Evolutionary conservation across 2,888 invertebrate genomes (phyloP), one percentile per base, ranked within the genome.

Genomic region (Invenusta paracnida): DNA sequence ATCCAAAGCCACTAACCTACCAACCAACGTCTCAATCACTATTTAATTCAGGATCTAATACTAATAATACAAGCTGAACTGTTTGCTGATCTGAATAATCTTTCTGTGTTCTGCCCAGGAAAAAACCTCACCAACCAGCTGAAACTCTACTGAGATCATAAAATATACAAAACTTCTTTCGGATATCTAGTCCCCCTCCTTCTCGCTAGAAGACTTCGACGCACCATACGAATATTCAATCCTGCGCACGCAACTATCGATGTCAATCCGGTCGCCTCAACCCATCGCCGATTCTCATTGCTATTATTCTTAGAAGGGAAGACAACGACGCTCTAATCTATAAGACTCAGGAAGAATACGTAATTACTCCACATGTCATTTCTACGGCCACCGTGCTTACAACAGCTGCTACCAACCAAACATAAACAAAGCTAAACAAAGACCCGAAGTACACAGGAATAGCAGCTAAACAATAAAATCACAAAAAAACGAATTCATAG

Each of bases 31-130:
- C 48, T 48, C 48, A 48, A 48, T 48, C 48, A 73, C 73, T 73
- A 73, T 73, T 73, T 23, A 13, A 25, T 73, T 73, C 27, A 73
- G 25, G 73, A 73, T n/a, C 73, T 73, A 73, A 73, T 73, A 25
- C 73, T 73, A 23, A 73, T 73, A 73, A 23, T 73, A 13, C 73
- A 73, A 73, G 73, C 73, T 73, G 73, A 73, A 73, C 73, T 73
- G 2, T 73, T 73, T 73, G 11, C 73, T 23, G 11, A 73, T 73
- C 73, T 73, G 73, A 73, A 73, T 23, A 73, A 73, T 73, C 73
- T 73, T 73, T 73, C 73, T 73, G 73, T 73, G 73, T 73, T 73
- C 73, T 73, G 11, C 73, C 73, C 73, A 73, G 73, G 17, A 73
- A 23, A 23, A 73, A 73, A 73, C 73, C 73, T 73, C 73, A n/a